Base-by-base conservation (phyloP, 2,888 invertebrate species). In the Athalia rosae region DNA sequence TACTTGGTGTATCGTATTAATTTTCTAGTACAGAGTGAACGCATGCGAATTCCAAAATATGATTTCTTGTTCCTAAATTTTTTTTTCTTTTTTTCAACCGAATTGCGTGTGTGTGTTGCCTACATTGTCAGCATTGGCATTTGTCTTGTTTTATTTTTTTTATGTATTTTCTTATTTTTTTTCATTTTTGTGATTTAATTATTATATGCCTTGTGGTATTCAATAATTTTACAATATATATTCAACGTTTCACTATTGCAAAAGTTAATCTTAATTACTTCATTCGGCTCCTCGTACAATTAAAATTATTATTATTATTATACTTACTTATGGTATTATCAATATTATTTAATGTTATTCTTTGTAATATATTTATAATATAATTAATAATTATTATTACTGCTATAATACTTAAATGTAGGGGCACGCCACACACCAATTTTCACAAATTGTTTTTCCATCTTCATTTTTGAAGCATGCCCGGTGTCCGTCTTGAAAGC, bases 361-460 rank as follows among this genome's bases (percentile, higher is more conserved):
- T 78, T 78, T 78, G 76, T 80, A 80, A 82, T 81, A 82, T 83
- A 82, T 86, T 86, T 84, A 84, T 88, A 88, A 88, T 85, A 86
- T 87, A 86, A 88, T 87, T 87, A 88, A 87, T 84, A 84, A 85
- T 87, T 84, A 84, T 85, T 87, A 86, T 86, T 86, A 83, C 84
- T 83, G 86, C 87, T 88, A 88, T 87, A 87, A 88, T 88, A 89
- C 84, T 87, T 88, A 86, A 87, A 87, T 87, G 87, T 85, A 86
- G 85, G 86, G 86, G 85, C 85, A 87, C 87, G 87, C 83, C 83
- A 78, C 77, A 77, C 77, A 77, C 77, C 77, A 71, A 77, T 77
- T 69, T 62, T 62, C 73, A 71, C 64, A 73, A 59, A 77, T 73
- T 77, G 61, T 71, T 77, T 62, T 79, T 66, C 43, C 66, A 79